Conservation (phyloP, 2,113 vertebrate species). For the Gallinago jamesoni region DNA sequence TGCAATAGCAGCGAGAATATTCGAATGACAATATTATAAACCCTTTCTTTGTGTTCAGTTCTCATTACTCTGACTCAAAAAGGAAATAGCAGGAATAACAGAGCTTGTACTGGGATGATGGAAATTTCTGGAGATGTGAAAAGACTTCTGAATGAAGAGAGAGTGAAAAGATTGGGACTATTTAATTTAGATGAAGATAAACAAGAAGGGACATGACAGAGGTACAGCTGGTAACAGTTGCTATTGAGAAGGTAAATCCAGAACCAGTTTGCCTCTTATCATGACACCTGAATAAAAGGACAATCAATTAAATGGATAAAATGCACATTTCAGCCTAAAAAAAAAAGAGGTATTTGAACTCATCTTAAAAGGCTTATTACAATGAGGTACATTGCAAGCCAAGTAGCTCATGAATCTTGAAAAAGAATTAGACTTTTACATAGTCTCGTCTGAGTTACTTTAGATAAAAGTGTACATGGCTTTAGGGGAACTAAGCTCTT, state of each 20-base stretch:
- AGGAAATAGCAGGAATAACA: neutral
- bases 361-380: neutral
- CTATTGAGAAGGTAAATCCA: constrained; percentile 21
- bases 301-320: constrained; percentile 6
- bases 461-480: neutral
- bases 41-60: neutral
- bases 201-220: neutral
- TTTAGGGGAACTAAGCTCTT: neutral
- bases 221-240: neutral
- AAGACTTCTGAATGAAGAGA: constrained; percentile 14
- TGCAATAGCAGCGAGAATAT: neutral
- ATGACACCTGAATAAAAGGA: neutral
- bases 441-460: neutral
- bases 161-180: neutral
- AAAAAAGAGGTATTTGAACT: neutral
- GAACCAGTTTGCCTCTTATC: neutral
- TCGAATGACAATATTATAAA: neutral
- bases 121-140: constrained; percentile 16
- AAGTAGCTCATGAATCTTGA: neutral
- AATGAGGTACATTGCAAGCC: neutral
- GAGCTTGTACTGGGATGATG: neutral
- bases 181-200: constrained; percentile 37
- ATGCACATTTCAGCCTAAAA: neutral
- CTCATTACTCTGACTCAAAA: neutral
- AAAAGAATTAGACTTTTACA: neutral